Percentiles rank a stretch among this genome's conserved stretches.
Evolutionary conservation across 23 tunicate species (phyloP).

Genomic region (Oikopleura vanhoeffeni): DNA sequence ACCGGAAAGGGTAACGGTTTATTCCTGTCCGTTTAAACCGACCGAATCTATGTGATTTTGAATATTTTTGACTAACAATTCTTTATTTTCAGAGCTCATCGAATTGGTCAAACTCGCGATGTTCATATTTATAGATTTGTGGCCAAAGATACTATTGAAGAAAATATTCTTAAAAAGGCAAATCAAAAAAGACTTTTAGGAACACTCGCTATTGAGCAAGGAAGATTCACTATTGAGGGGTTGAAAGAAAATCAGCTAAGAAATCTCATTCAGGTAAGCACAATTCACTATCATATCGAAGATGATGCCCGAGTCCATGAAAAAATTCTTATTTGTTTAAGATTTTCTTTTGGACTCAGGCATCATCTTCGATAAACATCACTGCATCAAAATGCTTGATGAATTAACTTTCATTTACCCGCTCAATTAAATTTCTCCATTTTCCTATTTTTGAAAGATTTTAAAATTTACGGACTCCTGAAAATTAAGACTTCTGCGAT

Average conservation of each 20-base stretch:
- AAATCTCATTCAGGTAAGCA: background rate
- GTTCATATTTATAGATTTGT: slow-evolving; percentile 81
- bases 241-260: slow-evolving; percentile 30
- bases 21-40: background rate
- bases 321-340: no score
- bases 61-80: background rate
- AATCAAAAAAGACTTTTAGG: slow-evolving; percentile 74
- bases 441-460: no score
- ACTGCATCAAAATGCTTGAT: no score
- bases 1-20: background rate
- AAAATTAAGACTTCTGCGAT: no score
- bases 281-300: no score
- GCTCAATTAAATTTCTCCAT: no score
- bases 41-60: background rate
- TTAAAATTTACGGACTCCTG: no score
- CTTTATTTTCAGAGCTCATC: slow-evolving; percentile 57
- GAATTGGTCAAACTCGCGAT: slow-evolving; percentile 92
- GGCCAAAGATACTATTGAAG: slow-evolving; percentile 65
- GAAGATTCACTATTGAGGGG: slow-evolving; percentile 71
- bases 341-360: no score
- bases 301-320: no score
- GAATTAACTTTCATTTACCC: no score
- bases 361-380: no score
- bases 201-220: slow-evolving; percentile 79
- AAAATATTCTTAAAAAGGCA: slow-evolving; percentile 83